Base-by-base conservation (phyloP, 2,888 invertebrate species). In the Eupithecia subfuscata region DNA sequence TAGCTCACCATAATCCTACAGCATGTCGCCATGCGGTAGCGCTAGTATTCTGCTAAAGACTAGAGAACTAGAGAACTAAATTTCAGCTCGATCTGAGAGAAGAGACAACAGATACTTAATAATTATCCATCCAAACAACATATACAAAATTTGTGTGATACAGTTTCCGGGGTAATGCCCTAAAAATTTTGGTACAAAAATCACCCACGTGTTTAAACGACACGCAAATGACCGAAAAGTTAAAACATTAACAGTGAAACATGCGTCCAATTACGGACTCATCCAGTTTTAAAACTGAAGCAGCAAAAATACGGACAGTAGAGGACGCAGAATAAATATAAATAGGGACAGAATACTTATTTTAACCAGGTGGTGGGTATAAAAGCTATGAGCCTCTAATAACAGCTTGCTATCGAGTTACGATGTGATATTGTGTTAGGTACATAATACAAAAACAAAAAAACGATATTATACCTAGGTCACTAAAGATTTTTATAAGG, bases 181-280 rank as follows among this genome's bases (percentile, higher is more conserved):
- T 34, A 64, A 64, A 34, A 52, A n/a, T n/a, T n/a, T n/a, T n/a
- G n/a, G n/a, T 52, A 25, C 25, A 22, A 16, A 40, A 60, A 45
- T 63, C n/a, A 45, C 45, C 60, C 60, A 22, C 45, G 34, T 34
- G 67, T 18, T 14, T n/a, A 72, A 70, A 60, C 37, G 76, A 52
- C 71, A 60, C 60, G 60, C 25, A 60, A 25, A 25, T 60, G 12
- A 25, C 25, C 60, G 14, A 45, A 70, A 69, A 71, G 65, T 69
- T 71, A 63, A 68, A 74, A 40, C 48, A 65, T 72, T 25, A 25
- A 67, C 43, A 68, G 60, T 71, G 48, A 71, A 76, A 74, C 74
- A 77, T 76, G 74, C 69, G 65, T 56, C 71, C 71, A 76, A 74
- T 76, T 74, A 74, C 60, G 69, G 65, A 65, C 45, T 74, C 65